These are phyloP conservation scores for Salarias fasciatus DNA, from an alignment of 2,797 vertebrate genomes.

Conservation along the genomic window DNA sequence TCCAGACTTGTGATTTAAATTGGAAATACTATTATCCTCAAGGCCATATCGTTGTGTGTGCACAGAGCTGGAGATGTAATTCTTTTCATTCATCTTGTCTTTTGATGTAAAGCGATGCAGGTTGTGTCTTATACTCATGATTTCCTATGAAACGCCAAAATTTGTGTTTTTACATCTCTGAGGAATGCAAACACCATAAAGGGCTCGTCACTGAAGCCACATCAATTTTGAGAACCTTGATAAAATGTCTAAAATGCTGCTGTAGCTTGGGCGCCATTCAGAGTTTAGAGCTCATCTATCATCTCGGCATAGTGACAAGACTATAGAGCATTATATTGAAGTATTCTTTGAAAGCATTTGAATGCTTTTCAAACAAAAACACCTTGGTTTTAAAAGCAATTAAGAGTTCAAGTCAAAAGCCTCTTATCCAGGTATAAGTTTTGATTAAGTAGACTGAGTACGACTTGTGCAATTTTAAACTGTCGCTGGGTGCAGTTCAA, in stretches of 20 bases:
- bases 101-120: conserved; percentile 77
- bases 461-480: no score
- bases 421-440: background rate
- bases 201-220: conserved; percentile 53
- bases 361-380: background rate
- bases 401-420: background rate
- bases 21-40: conserved; percentile 72
- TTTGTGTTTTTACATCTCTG: conserved; percentile 31
- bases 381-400: background rate
- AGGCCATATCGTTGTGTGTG: conserved; percentile 46
- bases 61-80: conserved; percentile 32
- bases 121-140: background rate
- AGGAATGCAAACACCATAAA: conserved; percentile 34
- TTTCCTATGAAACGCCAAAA: background rate
- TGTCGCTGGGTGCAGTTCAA: conserved; percentile 33
- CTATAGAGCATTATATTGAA: no score
- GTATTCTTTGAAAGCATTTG: no score
- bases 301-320: conserved; percentile 14
- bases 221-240: conserved; percentile 48
- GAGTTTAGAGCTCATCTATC: conserved; percentile 1
- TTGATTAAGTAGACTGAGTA: no score
- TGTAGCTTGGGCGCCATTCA: conserved; percentile 29
- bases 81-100: conserved; percentile 75
- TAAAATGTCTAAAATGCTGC: conserved; percentile 58
- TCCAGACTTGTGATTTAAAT: conserved; percentile 67